Conservation (phyloP, 2,113 vertebrate species). For the Paramisgurnus dabryanus region DNA sequence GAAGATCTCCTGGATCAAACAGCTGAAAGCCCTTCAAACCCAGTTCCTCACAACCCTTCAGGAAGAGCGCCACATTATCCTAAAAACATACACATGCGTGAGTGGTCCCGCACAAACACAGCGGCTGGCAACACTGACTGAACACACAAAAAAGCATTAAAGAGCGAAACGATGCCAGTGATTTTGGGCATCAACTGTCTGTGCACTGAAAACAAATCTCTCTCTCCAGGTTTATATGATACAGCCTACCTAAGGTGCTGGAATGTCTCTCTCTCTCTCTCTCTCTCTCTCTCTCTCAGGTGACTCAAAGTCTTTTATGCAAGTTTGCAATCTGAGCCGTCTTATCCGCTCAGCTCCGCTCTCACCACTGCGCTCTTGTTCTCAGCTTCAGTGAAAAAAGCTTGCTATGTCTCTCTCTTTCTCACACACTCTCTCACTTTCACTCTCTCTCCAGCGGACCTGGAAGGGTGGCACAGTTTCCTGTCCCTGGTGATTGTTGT, state of each 20-base stretch:
- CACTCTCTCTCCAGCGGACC: constrained; percentile 46
- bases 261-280: constrained; percentile 43
- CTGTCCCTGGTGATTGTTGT: constrained; percentile 65
- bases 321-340: constrained; percentile 35
- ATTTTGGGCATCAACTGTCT: constrained; percentile 10
- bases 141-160: constrained; percentile 1
- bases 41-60: constrained; percentile 93
- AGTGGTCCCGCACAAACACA: constrained; percentile 14
- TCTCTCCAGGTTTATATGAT: constrained; percentile 35
- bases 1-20: constrained; percentile 94
- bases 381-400: constrained; percentile 60
- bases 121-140: neutral
- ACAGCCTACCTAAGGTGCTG: constrained; percentile 34
- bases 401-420: constrained; percentile 6
- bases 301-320: constrained; percentile 64
- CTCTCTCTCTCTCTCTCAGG: constrained; percentile 44
- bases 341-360: constrained; percentile 37
- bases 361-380: constrained; percentile 57
- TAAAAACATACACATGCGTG: constrained; percentile 59
- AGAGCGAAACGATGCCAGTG: constrained; percentile 16
- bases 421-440: constrained; percentile 35
- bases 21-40: constrained; percentile 96
- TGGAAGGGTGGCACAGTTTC: constrained; percentile 72
- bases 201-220: neutral
- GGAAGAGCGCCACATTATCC: constrained; percentile 94